Conservation (phyloP, 2,113 vertebrate species). For the Periophthalmus modestus region DNA sequence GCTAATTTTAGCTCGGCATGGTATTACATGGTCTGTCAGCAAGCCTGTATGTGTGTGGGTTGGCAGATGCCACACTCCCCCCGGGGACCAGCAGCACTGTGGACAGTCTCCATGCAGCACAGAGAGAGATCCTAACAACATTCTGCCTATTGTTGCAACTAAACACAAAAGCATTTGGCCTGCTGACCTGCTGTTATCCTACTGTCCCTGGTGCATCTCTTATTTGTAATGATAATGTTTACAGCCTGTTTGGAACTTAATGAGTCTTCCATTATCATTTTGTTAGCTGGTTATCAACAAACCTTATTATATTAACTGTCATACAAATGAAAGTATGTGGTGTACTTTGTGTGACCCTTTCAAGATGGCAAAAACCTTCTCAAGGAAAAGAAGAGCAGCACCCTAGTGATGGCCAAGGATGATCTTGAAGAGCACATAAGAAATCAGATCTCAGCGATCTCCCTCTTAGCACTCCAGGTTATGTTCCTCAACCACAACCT, state of each 20-base stretch:
- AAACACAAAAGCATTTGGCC: neutral
- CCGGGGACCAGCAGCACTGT: neutral
- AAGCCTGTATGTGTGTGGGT: conserved; percentile 7
- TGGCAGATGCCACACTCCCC: conserved; percentile 7
- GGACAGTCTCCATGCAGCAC: neutral
- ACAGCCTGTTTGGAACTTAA: neutral
- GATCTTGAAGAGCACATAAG: too few relatives aligned
- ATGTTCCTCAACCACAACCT: too few relatives aligned
- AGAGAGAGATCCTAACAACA: neutral
- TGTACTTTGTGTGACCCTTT: too few relatives aligned
- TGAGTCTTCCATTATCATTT: neutral
- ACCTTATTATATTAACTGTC: neutral
- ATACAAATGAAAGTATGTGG: too few relatives aligned
- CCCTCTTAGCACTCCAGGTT: too few relatives aligned
- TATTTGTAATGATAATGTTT: neutral
- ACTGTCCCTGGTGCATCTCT: neutral
- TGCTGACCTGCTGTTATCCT: neutral
- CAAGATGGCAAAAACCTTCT: too few relatives aligned
- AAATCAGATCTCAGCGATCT: too few relatives aligned
- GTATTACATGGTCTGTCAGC: conserved; percentile 10
- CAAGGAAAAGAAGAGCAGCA: too few relatives aligned
- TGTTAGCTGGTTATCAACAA: neutral
- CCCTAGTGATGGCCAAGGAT: too few relatives aligned
- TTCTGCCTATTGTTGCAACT: neutral
- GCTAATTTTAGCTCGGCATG: conserved; percentile 12